Conservation (phyloP, 2,113 vertebrate species). For the Istiophorus platypterus region DNA sequence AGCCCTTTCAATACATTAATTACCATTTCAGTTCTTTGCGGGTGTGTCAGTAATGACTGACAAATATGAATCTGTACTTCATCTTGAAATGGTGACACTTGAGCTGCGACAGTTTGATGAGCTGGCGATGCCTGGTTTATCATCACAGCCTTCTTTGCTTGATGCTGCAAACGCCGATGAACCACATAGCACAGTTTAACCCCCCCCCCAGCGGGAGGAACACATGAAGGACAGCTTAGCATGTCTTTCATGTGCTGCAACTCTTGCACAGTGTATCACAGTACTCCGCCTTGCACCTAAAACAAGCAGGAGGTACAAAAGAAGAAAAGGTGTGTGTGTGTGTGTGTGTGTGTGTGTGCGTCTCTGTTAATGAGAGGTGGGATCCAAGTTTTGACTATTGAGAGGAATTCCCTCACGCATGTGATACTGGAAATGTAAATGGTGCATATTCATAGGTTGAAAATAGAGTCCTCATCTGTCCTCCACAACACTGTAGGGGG, state of each 20-base stretch:
- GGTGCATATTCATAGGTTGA: constrained; percentile 66
- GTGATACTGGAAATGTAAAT: constrained; percentile 72
- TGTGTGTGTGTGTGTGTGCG: neutral
- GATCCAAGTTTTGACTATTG: constrained; percentile 49
- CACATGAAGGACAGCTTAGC: constrained; percentile 78
- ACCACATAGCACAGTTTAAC: constrained; percentile 50
- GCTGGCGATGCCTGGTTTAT: constrained; percentile 43
- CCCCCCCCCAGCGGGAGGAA: constrained; percentile 69
- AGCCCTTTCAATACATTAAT: constrained; percentile 26
- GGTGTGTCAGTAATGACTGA: constrained; percentile 62
- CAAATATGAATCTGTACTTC: constrained; percentile 54
- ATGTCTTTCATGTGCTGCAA: constrained; percentile 72
- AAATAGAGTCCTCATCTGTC: constrained; percentile 59
- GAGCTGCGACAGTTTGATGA: constrained; percentile 50
- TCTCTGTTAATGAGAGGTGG: constrained; percentile 65
- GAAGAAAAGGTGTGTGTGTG: neutral
- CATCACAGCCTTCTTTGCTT: constrained; percentile 24
- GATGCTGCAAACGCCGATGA: constrained; percentile 37
- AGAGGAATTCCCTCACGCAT: constrained; percentile 60
- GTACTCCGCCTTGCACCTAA: constrained; percentile 57
- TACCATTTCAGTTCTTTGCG: constrained; percentile 42
- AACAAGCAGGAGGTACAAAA: constrained; percentile 59
- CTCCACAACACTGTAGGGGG: constrained; percentile 49
- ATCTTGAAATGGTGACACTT: constrained; percentile 24
- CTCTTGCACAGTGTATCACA: constrained; percentile 65